A percentile compares a stretch with the other conserved stretches of the same genome.
Conservation (phyloP, 2,888 invertebrate species). For the Nipponacmea schrenckii region DNA sequence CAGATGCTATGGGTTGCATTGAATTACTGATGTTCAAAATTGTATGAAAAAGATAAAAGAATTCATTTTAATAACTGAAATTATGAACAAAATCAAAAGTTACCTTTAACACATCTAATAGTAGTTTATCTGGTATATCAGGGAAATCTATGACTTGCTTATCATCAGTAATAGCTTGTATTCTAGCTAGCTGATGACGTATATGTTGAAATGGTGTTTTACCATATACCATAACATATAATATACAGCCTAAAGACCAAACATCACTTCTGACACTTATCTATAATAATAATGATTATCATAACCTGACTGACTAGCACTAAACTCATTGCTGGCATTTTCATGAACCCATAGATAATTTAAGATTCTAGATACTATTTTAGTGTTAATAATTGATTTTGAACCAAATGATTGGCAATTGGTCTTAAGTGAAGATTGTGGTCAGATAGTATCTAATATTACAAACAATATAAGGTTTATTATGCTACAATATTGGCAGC, state of each 20-base stretch:
- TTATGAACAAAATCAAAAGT: slow-evolving; percentile 4
- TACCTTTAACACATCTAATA: slow-evolving; percentile 61
- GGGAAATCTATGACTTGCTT: slow-evolving; percentile 81
- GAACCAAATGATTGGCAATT: too few species aligned
- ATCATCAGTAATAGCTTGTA: slow-evolving; percentile 82
- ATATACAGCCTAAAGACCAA: slow-evolving; percentile 97
- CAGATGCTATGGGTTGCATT: too few species aligned
- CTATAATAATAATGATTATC: slow-evolving; percentile 69
- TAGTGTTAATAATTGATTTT: too few species aligned
- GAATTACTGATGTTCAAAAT: too few species aligned
- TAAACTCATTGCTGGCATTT: too few species aligned
- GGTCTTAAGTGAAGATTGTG: too few species aligned
- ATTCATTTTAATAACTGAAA: neutral
- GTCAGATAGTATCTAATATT: too few species aligned
- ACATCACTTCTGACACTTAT: slow-evolving; percentile 93
- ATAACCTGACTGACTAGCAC: too few species aligned
- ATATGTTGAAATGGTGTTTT: slow-evolving; percentile 91
- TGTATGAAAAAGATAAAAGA: neutral
- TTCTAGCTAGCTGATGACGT: slow-evolving; percentile 77
- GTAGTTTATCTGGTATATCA: slow-evolving; percentile 63
- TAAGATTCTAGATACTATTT: too few species aligned
- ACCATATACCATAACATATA: slow-evolving; percentile 91
- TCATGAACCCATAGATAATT: neutral
- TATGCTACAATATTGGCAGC: too few species aligned
- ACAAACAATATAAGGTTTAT: too few species aligned